Base-by-base conservation (phyloP, 2,888 invertebrate species). In the Polymixis flavicincta region DNA sequence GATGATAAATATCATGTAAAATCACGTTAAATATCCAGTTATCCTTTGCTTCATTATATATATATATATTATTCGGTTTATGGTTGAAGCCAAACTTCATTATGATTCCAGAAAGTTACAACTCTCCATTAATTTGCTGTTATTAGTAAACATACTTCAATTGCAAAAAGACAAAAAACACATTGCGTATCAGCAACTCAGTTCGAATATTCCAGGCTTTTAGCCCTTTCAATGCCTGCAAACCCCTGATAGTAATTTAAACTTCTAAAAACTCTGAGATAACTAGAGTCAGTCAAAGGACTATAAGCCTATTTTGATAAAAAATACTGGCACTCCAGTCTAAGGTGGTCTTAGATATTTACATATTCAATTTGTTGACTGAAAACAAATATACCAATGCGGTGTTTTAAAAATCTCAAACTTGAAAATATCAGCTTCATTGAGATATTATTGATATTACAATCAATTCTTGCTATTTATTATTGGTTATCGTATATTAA, bases 111-210 rank as follows among this genome's bases (percentile, higher is more conserved):
- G 65, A 84, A 78, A 82, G 61, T 76, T 64, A 74, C 37, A 84
- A 42, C 55, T 63, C 75, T 73, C 69, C 72, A 79, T 76, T 68
- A 70, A 69, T 71, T 74, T 84, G 74, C 67, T 77, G 83, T 74
- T 78, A 84, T 85, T 79, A 80, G 71, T 79, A 78, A 83, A 85
- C 84, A 84, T 86, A 80, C 85, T 81, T 86, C 83, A 78, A 85
- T 82, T 85, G 86, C 83, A 86, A 85, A 80, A 87, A 82, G 84
- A 87, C 79, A 84, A 85, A 81, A 87, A 83, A 79, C 78, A 81
- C 72, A 78, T 83, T 85, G 84, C 79, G 71, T 82, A 80, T 82
- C 76, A 86, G 83, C 84, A 83, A 78, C 64, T 78, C 64, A 74
- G 67, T 82, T 84, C 70, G 61, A 66, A 84, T 78, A 84, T 78